Percentiles rank a stretch among this genome's conserved stretches.
Evolutionary conservation across 92 coral and sea anemone genomes (phyloP).

Genomic region (Heteractis magnifica): DNA sequence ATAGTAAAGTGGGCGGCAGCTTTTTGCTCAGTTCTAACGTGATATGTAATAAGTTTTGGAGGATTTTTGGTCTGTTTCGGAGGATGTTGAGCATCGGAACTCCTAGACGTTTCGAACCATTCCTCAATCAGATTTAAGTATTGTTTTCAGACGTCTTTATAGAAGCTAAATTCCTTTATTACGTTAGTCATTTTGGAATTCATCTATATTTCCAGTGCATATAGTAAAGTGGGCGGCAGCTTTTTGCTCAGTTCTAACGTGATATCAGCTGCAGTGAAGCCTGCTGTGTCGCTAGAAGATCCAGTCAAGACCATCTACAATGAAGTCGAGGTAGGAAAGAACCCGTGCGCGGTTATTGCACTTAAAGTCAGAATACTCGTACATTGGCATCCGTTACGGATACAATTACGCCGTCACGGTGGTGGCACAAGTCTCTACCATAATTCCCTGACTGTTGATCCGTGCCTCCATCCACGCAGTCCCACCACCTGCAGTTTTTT

Average conservation of each 20-base stretch:
- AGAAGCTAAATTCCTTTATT: not conserved
- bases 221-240: constrained; percentile 41
- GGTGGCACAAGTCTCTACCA: too few relatives aligned
- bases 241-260: constrained; percentile 48
- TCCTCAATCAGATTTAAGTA: too few relatives aligned
- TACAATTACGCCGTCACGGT: too few relatives aligned
- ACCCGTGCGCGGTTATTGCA: too few relatives aligned
- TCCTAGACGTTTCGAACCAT: not conserved
- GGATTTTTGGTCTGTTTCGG: not conserved
- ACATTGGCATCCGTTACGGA: too few relatives aligned
- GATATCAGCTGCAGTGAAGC: constrained; percentile 58
- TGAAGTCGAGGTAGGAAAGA: constrained; percentile 10
- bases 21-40: constrained; percentile 48
- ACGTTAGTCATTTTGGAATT: not conserved
- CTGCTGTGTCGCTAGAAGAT: constrained; percentile 31
- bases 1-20: constrained; percentile 41
- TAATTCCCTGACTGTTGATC: too few relatives aligned
- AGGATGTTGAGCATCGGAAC: not conserved
- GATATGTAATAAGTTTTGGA: constrained; percentile 10
- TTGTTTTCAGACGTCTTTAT: too few relatives aligned
- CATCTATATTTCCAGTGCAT: constrained; percentile 33
- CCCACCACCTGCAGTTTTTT: too few relatives aligned
- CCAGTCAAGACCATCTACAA: constrained; percentile 41
- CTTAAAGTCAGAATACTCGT: too few relatives aligned
- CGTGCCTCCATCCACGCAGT: too few relatives aligned